Percentiles rank a stretch among this genome's conserved stretches.
Conservation (phyloP, 1,140 invertebrate species). For the Plectrocnemia conspersa region DNA sequence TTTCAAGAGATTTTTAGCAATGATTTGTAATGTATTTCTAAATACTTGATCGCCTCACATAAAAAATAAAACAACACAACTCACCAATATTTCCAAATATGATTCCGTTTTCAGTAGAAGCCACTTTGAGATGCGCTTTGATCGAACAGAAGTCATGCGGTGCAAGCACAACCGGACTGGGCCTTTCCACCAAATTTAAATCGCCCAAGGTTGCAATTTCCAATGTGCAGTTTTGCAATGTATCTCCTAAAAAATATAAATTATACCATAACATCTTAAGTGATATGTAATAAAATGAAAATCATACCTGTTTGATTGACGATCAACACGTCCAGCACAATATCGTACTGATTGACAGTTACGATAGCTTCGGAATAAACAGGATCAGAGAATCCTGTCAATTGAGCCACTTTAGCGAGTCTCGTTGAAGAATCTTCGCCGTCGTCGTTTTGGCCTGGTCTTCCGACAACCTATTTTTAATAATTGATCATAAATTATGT, state of each 20-base stretch:
- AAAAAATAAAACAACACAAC: constrained; percentile 11
- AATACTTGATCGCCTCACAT: no score
- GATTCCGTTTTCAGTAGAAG: constrained; percentile 98
- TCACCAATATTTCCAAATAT: constrained; percentile 98
- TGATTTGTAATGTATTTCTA: no score
- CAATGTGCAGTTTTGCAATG: constrained; percentile 95
- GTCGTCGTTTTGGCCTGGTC: constrained; percentile 33
- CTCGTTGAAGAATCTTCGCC: constrained; percentile 30
- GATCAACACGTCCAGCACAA: constrained; percentile 93
- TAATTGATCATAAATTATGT: constrained; percentile 8
- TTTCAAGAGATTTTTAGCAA: no score
- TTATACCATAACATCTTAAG: neutral
- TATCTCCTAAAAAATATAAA: constrained; percentile 60
- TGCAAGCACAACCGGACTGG: constrained; percentile 89
- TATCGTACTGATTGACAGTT: constrained; percentile 98
- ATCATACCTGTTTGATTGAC: constrained; percentile 90
- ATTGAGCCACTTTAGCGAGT: constrained; percentile 72
- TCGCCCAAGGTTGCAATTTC: constrained; percentile 97
- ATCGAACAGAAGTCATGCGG: constrained; percentile 97
- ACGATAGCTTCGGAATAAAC: constrained; percentile 99
- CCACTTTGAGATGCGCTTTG: constrained; percentile 91
- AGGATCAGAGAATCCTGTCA: constrained; percentile 99
- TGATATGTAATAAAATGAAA: neutral
- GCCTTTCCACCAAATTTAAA: constrained; percentile 96
- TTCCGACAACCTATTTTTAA: constrained; percentile 26